Base-by-base conservation (phyloP, 2,797 vertebrate genomes). In the Semaprochilodus insignis region DNA sequence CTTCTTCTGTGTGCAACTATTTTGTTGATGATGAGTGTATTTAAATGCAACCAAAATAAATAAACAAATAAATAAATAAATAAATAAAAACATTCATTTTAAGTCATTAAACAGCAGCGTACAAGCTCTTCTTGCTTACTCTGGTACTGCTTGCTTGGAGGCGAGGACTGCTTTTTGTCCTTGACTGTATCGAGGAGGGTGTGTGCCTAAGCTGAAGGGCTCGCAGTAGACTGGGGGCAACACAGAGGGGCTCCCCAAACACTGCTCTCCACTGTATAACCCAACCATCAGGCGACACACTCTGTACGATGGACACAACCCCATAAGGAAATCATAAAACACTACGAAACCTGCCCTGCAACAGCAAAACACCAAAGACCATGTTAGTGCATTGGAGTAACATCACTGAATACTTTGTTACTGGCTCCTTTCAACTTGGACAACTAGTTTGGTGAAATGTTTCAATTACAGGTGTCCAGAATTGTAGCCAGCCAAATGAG, bases 311-410 rank as follows among this genome's bases (percentile, higher is more conserved):
- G 88, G 82, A 57, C 86, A 83, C 80, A 91, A 87, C 6, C 90
- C 91, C 82, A 90, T 78, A 23, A 91, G 74, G 84, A 88, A 91
- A 71, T 92, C 91, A 81, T 92, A 91, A 86, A 92, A 92, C 55
- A 92, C 87, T 34, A 90, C 87, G 80, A 92, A 90, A 15, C 91
- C 91, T 63, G 86, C 71, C 66, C 91, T 92, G 85, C 1, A 44
- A 34, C n/a, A 75, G 25, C 3, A 78, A 60, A 17, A 59, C 13
- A 75, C 31, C 80, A 15, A 31, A 48, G 21, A 0, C 15, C 2
- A 70, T 16, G 25, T 31, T 27, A 1, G 10, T 72, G 5, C 25
- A 52, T 73, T 11, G 0, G 40, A 10, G 31, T 8, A 34, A 15
- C n/a, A 55, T 31, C 7, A 21, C 4, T 66, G 27, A 63, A 63